Percentiles rank a stretch among this genome's conserved stretches.
These are phyloP conservation scores for Lasiurus cinereus DNA, from an alignment of 2,113 vertebrate species.

Conservation along the genomic window DNA sequence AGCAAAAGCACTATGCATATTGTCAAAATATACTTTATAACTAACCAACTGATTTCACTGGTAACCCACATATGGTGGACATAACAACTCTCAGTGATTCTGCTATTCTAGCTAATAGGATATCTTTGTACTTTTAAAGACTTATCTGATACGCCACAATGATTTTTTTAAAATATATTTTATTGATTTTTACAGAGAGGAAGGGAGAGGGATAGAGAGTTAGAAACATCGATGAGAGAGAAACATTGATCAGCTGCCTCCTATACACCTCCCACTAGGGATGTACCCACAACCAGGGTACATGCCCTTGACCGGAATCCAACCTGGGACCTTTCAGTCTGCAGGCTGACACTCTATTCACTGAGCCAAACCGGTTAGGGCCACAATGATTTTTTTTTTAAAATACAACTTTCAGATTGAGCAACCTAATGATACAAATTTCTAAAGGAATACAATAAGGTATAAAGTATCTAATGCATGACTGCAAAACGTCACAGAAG, in stretches of 20 bases:
- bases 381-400: too few species aligned
- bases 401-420: constrained; percentile 30
- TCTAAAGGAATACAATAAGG: constrained; percentile 32
- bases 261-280: too few species aligned
- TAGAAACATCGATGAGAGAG: too few species aligned
- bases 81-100: neutral
- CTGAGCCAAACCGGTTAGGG: too few species aligned
- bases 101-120: neutral
- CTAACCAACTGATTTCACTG: constrained; percentile 23
- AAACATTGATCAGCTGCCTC: too few species aligned
- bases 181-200: too few species aligned
- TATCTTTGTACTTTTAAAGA: neutral
- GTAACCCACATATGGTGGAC: neutral
- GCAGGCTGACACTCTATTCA: too few species aligned
- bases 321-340: too few species aligned
- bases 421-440: neutral
- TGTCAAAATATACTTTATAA: constrained; percentile 51
- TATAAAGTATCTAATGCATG: neutral
- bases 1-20: neutral
- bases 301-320: too few species aligned
- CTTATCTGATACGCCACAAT: neutral
- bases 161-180: neutral
- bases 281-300: too few species aligned
- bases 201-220: too few species aligned
- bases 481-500: constrained; percentile 31